phyloP scores from a whole-genome alignment of 1,140 invertebrate species.

The Nixonia krombeini region DNA sequence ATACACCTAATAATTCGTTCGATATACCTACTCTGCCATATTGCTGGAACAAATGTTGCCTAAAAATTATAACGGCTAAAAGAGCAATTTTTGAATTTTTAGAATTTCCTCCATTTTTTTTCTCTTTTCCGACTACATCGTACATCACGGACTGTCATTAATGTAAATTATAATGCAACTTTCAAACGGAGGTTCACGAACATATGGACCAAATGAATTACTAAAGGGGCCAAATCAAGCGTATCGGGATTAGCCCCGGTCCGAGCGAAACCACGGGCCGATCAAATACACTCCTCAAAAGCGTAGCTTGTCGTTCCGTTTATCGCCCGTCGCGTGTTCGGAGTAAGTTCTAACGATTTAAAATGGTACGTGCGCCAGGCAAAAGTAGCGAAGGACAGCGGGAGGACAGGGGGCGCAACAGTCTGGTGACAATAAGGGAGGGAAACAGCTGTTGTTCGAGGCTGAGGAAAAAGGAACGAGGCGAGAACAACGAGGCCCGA shows the following conservation, averaged over 20 bases:
- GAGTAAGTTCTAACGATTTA: slow-evolving; percentile 2
- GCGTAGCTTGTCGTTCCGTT: not conserved
- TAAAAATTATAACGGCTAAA: too few species aligned
- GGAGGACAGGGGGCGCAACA: slow-evolving; percentile 12
- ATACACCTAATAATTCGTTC: too few species aligned
- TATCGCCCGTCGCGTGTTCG: not conserved
- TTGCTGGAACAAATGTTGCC: too few species aligned
- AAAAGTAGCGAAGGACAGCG: not conserved
- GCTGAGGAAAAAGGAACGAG: slow-evolving; percentile 35
- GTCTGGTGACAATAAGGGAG: slow-evolving; percentile 62
- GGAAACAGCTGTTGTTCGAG: slow-evolving; percentile 67
- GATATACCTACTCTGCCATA: too few species aligned
- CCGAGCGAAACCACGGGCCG: not conserved
- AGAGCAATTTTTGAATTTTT: too few species aligned
- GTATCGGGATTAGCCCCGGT: not conserved
- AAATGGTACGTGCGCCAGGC: slow-evolving; percentile 53
- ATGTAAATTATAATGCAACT: too few species aligned
- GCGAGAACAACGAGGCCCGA: slow-evolving; percentile 27
- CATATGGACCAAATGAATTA: too few species aligned
- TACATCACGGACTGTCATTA: too few species aligned
- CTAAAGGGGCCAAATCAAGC: not conserved
- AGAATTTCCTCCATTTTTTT: too few species aligned
- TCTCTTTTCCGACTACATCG: too few species aligned
- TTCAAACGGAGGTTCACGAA: too few species aligned
- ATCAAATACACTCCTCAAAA: slow-evolving; percentile 8